Evolutionary conservation across 2,797 vertebrate species (phyloP).

Genomic region (Intellagama lesueurii): DNA sequence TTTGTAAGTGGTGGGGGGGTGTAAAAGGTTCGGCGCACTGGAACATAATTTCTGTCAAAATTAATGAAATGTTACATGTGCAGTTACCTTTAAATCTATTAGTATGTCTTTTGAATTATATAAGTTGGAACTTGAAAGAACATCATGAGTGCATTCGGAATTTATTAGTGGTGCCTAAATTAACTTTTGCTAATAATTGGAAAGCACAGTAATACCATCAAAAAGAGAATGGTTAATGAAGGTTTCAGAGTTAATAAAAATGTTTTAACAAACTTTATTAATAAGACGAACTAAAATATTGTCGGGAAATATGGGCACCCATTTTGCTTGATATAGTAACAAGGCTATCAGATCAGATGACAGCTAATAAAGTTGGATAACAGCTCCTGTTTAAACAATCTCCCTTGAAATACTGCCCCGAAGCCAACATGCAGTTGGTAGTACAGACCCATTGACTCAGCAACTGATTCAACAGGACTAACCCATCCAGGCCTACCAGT

Average conservation of each 20-base stretch:
- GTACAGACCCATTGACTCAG: too few species aligned
- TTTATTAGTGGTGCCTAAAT: conserved; percentile 28
- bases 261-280: conserved; percentile 34
- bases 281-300: neutral
- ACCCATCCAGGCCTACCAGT: too few species aligned
- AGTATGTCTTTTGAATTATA: conserved; percentile 11
- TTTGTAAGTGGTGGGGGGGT: neutral
- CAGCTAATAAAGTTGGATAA: neutral
- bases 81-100: conserved; percentile 11
- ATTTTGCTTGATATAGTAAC: neutral
- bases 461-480: too few species aligned
- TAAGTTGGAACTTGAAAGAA: conserved; percentile 13
- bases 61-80: conserved; percentile 11
- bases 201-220: neutral
- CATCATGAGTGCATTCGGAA: conserved; percentile 2
- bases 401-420: neutral
- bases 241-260: conserved; percentile 35
- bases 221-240: conserved; percentile 29
- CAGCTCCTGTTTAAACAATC: neutral
- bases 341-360: conserved; percentile 2
- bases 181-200: conserved; percentile 30
- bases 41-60: neutral
- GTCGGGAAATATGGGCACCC: neutral
- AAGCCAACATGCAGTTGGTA: too few species aligned
- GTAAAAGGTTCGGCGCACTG: neutral